Conservation (phyloP, 2,113 vertebrate species). For the Dasyurus viverrinus region DNA sequence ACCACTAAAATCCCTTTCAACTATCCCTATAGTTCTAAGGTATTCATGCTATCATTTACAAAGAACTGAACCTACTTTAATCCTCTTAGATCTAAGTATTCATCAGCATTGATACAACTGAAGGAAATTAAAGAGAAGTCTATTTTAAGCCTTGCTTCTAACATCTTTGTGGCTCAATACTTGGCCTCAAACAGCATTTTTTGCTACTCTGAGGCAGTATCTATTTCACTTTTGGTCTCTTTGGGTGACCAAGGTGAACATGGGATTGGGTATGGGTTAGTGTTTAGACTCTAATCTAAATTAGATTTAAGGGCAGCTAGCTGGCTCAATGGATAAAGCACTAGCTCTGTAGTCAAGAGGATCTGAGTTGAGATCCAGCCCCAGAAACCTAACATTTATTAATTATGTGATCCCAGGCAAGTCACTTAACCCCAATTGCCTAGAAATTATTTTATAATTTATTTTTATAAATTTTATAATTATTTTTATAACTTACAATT, state of each 20-base stretch:
- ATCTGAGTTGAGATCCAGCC: too few relatives aligned
- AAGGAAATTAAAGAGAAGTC: conserved; percentile 21
- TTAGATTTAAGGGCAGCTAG: too few relatives aligned
- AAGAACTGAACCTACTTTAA: neutral
- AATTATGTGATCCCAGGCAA: too few relatives aligned
- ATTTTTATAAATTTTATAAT: too few relatives aligned
- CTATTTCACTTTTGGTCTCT: neutral
- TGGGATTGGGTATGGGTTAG: neutral
- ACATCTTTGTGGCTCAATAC: neutral
- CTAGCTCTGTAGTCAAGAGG: too few relatives aligned
- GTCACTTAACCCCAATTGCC: too few relatives aligned
- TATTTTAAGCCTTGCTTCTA: conserved; percentile 12
- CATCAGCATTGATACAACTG: neutral
- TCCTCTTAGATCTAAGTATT: conserved; percentile 8
- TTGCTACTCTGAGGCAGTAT: neutral
- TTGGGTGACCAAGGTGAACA: neutral
- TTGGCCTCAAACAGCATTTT: neutral
- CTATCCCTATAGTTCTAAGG: neutral
- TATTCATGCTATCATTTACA: neutral
- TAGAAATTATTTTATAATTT: too few relatives aligned
- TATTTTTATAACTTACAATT: too few relatives aligned
- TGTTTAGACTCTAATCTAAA: neutral
- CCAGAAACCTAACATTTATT: too few relatives aligned
- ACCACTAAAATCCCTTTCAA: conserved; percentile 5
- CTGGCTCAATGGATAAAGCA: too few relatives aligned